Evolutionary conservation across 2,797 vertebrate species (phyloP).

Genomic region (Geotrypetes seraphini): DNA sequence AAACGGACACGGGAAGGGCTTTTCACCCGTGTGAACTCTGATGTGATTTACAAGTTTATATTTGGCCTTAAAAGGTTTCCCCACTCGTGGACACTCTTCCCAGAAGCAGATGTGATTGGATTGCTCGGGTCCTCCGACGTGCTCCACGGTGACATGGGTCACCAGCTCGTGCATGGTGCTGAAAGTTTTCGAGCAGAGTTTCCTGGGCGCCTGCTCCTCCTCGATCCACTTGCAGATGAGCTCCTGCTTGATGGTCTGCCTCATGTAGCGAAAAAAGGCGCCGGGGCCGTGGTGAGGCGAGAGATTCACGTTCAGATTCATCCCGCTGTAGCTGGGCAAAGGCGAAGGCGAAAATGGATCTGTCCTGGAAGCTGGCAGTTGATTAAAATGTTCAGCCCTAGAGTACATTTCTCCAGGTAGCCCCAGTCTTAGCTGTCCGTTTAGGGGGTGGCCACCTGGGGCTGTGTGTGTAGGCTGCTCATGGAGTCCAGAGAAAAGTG

Average conservation of each 20-base stretch:
- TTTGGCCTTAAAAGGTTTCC: slow-evolving; percentile 97
- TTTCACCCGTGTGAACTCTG: slow-evolving; percentile 95
- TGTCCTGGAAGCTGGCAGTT: slow-evolving; percentile 83
- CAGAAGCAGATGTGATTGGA: slow-evolving; percentile 90
- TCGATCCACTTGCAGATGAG: slow-evolving; percentile 96
- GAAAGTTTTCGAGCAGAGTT: slow-evolving; percentile 91
- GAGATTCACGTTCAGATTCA: slow-evolving; percentile 92
- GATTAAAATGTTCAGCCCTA: slow-evolving; percentile 88
- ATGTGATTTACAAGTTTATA: slow-evolving; percentile 98
- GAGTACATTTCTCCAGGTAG: slow-evolving; percentile 96
- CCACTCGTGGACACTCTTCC: slow-evolving; percentile 95
- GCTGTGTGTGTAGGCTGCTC: slow-evolving; percentile 82
- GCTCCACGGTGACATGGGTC: slow-evolving; percentile 91
- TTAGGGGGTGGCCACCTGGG: slow-evolving; percentile 83
- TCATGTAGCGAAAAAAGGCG: slow-evolving; percentile 94
- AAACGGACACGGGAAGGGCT: slow-evolving; percentile 94
- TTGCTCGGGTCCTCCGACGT: slow-evolving; percentile 93
- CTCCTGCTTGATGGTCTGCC: slow-evolving; percentile 95
- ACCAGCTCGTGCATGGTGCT: slow-evolving; percentile 95
- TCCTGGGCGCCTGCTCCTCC: slow-evolving; percentile 70
- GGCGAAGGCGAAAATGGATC: slow-evolving; percentile 81
- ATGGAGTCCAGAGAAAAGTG: slow-evolving; percentile 85
- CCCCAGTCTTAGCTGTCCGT: slow-evolving; percentile 95
- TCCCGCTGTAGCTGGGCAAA: slow-evolving; percentile 78
- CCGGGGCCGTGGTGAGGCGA: slow-evolving; percentile 80